Base-by-base conservation (phyloP, 2,797 vertebrate genomes). In the Cephalopachus bancanus region DNA sequence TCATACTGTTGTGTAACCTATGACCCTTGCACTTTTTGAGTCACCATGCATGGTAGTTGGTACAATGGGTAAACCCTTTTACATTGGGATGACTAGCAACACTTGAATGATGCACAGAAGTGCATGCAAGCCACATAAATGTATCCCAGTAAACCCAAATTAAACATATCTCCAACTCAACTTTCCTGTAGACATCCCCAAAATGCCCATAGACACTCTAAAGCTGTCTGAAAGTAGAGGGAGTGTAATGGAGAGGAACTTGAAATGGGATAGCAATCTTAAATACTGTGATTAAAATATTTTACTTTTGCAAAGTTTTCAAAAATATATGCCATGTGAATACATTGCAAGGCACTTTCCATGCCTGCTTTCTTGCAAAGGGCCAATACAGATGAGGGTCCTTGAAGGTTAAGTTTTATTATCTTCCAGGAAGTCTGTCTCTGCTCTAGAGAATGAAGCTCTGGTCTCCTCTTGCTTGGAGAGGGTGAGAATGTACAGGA, bases 281-380 rank as follows among this genome's bases (percentile, higher is more conserved):
- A 91, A 87, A 19, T 69, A 86, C n/a, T 72, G 3, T 28, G 26
- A 15, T 87, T 80, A 93, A 95, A 94, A 75, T 55, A 65, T 62
- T 94, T 96, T 83, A 55, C 0, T 92, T 95, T 81, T 87, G 53
- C 22, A 44, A 95, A 44, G 8, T 75, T 71, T 62, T 49, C 17
- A 83, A 86, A 81, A 76, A 37, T 75, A n/a, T 55, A 59, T 67
- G 14, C 55, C 1, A 6, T 92, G 14, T 44, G 37, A 91, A 57
- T 28, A 64, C 12, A 64, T 44, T 7, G 0, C 12, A 83, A 5
- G 76, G 24, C 22, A 16, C 19, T 51, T 92, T 65, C 51, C 16
- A n/a, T 33, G 17, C 24, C 30, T 49, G 12, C 44, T 89, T 4
- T 96, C 51, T 72, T 92, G 69, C 33, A 95, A 88, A 22, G n/a